Evolutionary conservation across 2,113 vertebrate genomes (phyloP).

Genomic region (Trichomycterus rosablanca): DNA sequence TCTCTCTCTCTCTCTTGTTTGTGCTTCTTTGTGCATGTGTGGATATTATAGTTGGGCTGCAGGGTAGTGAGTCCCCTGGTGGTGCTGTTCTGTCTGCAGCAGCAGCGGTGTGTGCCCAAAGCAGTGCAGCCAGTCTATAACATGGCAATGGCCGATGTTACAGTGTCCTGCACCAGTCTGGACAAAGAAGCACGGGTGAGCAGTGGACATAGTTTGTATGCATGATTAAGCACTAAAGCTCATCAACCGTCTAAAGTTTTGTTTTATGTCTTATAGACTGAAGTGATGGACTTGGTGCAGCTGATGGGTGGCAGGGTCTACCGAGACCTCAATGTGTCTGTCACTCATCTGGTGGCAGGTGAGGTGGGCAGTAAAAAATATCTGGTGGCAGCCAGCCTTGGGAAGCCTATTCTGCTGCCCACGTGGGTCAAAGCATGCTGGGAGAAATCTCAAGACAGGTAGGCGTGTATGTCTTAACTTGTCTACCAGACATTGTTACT

Average conservation of each 20-base stretch:
- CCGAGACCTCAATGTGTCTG: conserved; percentile 84
- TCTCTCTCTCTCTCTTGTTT: too few species aligned
- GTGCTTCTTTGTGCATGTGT: conserved; percentile 17
- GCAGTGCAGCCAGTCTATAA: conserved; percentile 87
- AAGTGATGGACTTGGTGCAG: conserved; percentile 85
- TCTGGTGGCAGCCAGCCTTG: conserved; percentile 87
- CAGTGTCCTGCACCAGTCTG: conserved; percentile 87
- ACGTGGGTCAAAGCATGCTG: conserved; percentile 87
- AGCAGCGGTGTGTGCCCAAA: conserved; percentile 84
- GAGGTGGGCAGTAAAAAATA: conserved; percentile 99
- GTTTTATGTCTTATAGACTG: conserved; percentile 65
- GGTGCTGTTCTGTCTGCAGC: conserved; percentile 85
- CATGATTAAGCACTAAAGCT: too few species aligned
- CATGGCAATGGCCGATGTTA: conserved; percentile 91
- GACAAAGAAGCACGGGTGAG: conserved; percentile 84
- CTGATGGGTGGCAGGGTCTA: conserved; percentile 91
- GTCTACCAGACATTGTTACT: too few species aligned
- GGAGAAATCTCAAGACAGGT: conserved; percentile 88
- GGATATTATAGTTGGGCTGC: conserved; percentile 77
- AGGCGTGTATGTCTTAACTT: too few species aligned
- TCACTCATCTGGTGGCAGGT: conserved; percentile 93
- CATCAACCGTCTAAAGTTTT: background rate
- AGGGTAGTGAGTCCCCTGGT: conserved; percentile 91
- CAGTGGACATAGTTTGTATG: background rate
- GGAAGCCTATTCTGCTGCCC: conserved; percentile 86